Conservation (phyloP, 2,797 vertebrate species). For the Malacoraja senta region DNA sequence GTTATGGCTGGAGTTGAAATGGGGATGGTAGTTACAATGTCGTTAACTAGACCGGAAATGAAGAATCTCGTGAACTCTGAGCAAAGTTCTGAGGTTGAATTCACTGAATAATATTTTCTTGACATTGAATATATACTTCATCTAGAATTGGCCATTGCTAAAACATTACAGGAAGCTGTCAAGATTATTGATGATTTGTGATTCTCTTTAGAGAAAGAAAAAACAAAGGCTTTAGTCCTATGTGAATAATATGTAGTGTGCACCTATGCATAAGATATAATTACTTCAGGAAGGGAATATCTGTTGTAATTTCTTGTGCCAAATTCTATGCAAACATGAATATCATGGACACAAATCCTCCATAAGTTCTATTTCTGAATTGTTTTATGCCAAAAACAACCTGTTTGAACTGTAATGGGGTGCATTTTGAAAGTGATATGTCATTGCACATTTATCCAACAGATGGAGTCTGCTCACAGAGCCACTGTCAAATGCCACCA, state of each 20-base stretch:
- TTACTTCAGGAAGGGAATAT: slow-evolving; percentile 51
- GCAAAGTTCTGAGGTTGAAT: slow-evolving; percentile 22
- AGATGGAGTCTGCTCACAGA: background rate
- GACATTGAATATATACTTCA: slow-evolving; percentile 46
- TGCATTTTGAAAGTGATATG: background rate
- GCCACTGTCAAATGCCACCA: background rate
- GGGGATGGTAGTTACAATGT: background rate
- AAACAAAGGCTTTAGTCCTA: slow-evolving; percentile 47
- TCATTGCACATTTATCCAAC: slow-evolving; percentile 29
- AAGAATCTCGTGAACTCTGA: slow-evolving; percentile 16
- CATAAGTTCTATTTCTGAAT: background rate
- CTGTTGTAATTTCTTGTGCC: slow-evolving; percentile 48
- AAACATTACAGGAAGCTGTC: slow-evolving; percentile 46
- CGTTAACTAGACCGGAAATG: background rate
- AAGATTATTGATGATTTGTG: slow-evolving; percentile 50
- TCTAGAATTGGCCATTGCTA: slow-evolving; percentile 48
- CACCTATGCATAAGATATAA: slow-evolving; percentile 48
- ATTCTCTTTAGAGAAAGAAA: slow-evolving; percentile 49
- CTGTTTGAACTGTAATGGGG: background rate
- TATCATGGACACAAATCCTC: background rate
- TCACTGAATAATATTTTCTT: slow-evolving; percentile 52
- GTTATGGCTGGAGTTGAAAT: background rate
- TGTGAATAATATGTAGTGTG: slow-evolving; percentile 48
- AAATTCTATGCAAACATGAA: slow-evolving; percentile 40
- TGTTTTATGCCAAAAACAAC: background rate